Conservation (phyloP, 2,797 vertebrate genomes). For the Gouania willdenowi region DNA sequence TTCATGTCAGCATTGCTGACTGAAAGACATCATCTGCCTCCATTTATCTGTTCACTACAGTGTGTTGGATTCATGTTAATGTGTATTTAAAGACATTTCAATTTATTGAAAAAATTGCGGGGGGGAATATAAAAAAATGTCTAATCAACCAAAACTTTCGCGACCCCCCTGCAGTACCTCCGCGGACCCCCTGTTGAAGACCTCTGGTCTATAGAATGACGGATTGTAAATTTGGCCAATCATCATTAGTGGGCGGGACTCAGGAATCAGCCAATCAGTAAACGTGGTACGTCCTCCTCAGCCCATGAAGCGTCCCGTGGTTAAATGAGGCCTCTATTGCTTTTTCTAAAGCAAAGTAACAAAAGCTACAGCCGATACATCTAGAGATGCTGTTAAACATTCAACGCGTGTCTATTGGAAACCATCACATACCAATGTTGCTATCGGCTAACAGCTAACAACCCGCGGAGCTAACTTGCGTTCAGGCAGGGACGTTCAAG, state of each 20-base stretch:
- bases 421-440: not conserved
- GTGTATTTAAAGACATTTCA: too few species aligned
- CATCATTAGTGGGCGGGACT: conserved; percentile 28
- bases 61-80: too few species aligned
- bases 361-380: not conserved
- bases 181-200: too few species aligned
- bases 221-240: conserved; percentile 24
- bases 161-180: too few species aligned
- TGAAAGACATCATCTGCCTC: too few species aligned
- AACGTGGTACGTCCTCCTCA: conserved; percentile 6
- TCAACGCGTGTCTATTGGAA: not conserved
- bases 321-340: not conserved
- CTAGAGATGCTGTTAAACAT: conserved; percentile 22
- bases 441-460: not conserved
- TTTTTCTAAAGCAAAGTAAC: too few species aligned
- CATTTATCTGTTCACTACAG: too few species aligned
- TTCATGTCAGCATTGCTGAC: too few species aligned
- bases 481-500: conserved; percentile 1
- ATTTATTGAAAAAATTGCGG: too few species aligned
- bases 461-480: conserved; percentile 19
- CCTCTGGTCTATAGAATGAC: too few species aligned
- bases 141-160: too few species aligned
- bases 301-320: not conserved
- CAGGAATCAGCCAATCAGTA: conserved; percentile 25
- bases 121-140: too few species aligned